phyloP scores from a whole-genome alignment of 2,888 invertebrate genomes.

The Euphydryas editha region DNA sequence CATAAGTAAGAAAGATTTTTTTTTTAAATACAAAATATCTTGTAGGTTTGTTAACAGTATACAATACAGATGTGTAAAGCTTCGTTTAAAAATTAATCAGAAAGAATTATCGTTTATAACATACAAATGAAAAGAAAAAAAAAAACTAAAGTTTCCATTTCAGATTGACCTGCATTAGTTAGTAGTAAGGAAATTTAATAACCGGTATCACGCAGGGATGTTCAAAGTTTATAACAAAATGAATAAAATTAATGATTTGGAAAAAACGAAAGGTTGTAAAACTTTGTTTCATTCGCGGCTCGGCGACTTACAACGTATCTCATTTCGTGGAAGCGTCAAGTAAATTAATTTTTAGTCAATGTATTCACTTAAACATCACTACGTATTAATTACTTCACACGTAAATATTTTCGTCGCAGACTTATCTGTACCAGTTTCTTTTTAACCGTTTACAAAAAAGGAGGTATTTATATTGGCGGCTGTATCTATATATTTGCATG shows the following conservation, averaged over 20 bases:
- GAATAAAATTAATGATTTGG: slow-evolving; percentile 2
- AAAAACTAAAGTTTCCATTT: too few relatives aligned
- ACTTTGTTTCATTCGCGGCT: neutral
- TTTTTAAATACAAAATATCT: neutral
- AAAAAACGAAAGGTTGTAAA: neutral
- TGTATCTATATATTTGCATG: neutral
- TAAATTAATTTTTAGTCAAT: neutral
- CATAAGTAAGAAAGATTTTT: too few relatives aligned
- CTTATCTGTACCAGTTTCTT: too few relatives aligned
- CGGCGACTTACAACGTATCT: neutral
- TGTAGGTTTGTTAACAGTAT: neutral
- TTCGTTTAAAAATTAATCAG: too few relatives aligned
- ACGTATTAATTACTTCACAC: neutral
- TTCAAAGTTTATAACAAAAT: too few relatives aligned
- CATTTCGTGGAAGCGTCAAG: slow-evolving; percentile 8
- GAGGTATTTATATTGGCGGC: too few relatives aligned
- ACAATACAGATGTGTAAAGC: neutral
- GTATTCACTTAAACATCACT: neutral
- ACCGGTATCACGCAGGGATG: too few relatives aligned
- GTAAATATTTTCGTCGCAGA: neutral
- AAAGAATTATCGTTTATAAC: too few relatives aligned
- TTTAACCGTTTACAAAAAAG: too few relatives aligned
- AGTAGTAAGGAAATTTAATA: too few relatives aligned
- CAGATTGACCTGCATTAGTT: too few relatives aligned
- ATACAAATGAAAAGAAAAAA: too few relatives aligned